Evolutionary conservation across 35 echinoderm and acorn worm species (phyloP).

Genomic region (Chiridota heheva): DNA sequence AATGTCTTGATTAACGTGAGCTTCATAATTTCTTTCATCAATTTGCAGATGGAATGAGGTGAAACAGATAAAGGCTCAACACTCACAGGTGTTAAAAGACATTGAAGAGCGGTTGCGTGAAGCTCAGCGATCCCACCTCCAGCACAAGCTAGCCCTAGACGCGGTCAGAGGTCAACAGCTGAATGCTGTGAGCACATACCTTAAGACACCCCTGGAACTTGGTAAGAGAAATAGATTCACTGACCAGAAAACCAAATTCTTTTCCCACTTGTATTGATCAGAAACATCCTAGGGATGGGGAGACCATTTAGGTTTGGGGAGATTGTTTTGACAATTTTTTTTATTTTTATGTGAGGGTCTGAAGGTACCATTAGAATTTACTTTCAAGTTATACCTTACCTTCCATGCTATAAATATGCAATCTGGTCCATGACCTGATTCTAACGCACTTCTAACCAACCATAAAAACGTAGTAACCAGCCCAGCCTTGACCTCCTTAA

Average conservation of each 20-base stretch:
- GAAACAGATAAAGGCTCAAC: conserved; percentile 44
- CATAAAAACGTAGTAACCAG: no score
- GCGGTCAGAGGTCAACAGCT: conserved; percentile 85
- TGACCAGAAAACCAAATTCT: no score
- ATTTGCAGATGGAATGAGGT: conserved; percentile 64
- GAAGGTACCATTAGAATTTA: no score
- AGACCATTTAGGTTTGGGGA: no score
- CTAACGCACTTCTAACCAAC: no score
- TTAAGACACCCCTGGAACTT: conserved; percentile 67
- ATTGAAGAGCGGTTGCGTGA: conserved; percentile 77
- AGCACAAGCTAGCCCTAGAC: conserved; percentile 87
- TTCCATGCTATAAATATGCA: no score
- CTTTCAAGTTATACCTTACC: no score
- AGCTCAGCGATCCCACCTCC: conserved; percentile 67
- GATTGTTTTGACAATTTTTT: no score
- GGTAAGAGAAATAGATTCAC: conserved; percentile 70
- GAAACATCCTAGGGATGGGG: neutral
- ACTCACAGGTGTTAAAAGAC: conserved; percentile 28
- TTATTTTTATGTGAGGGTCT: no score
- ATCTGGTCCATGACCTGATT: no score
- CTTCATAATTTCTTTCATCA: neutral
- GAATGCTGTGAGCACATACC: conserved; percentile 62
- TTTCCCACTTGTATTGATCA: neutral
- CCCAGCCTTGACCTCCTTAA: neutral
- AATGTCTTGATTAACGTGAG: no score